Percentiles rank a stretch among this genome's conserved stretches.
These are phyloP conservation scores for Drosophila lacertosa DNA, from an alignment of 1,140 invertebrate species.

Conservation along the genomic window DNA sequence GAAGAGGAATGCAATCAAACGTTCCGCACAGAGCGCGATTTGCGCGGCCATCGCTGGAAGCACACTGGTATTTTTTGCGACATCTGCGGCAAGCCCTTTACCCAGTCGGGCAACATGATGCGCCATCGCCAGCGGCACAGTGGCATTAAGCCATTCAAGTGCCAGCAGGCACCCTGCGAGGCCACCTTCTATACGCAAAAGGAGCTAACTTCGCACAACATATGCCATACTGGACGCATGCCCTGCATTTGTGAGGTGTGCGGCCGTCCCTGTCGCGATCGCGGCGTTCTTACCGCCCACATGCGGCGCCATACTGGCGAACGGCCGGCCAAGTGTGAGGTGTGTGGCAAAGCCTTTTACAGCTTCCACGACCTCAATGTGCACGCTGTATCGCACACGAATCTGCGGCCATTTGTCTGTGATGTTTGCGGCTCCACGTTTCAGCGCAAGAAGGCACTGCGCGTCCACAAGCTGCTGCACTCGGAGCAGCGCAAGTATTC, in stretches of 20 bases:
- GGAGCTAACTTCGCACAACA: slow-evolving; percentile 72
- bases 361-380: slow-evolving; percentile 76
- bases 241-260: slow-evolving; percentile 77
- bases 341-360: slow-evolving; percentile 76
- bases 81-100: slow-evolving; percentile 75
- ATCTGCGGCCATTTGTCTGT: slow-evolving; percentile 85
- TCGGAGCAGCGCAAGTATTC: slow-evolving; percentile 86
- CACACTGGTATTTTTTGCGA: slow-evolving; percentile 79
- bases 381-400: slow-evolving; percentile 84
- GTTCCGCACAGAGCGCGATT: slow-evolving; percentile 68
- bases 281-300: slow-evolving; percentile 87
- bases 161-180: slow-evolving; percentile 55
- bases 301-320: slow-evolving; percentile 89
- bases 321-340: slow-evolving; percentile 89
- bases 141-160: slow-evolving; percentile 76
- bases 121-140: slow-evolving; percentile 74
- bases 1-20: slow-evolving; percentile 62
- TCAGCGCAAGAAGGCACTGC: slow-evolving; percentile 74
- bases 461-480: slow-evolving; percentile 75
- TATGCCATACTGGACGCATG: slow-evolving; percentile 73
- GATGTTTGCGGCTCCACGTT: slow-evolving; percentile 84
- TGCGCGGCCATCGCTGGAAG: slow-evolving; percentile 73
- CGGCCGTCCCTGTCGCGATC: slow-evolving; percentile 69
- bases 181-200: slow-evolving; percentile 74
- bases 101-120: slow-evolving; percentile 76